phyloP scores from a whole-genome alignment of 2,888 invertebrate genomes.

The Yponomeuta malinellus region DNA sequence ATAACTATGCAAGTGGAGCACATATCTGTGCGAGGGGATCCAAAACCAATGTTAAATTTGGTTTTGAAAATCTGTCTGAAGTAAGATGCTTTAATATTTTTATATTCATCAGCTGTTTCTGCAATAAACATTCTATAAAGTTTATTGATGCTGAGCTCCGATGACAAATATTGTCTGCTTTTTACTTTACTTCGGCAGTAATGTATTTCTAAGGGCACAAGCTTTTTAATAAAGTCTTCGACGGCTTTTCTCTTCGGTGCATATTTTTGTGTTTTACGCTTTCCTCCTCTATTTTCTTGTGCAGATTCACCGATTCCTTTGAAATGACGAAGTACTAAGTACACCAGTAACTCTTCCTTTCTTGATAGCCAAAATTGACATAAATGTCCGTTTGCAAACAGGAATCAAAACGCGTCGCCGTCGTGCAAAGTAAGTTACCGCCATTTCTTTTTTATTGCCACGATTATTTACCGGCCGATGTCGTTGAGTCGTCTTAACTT shows the following conservation, averaged over 20 bases:
- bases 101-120: conserved; percentile 16
- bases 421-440: conserved; percentile 20
- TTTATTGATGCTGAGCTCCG: conserved; percentile 6
- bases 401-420: conserved; percentile 22
- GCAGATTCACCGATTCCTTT: conserved; percentile 19
- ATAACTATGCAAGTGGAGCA: conserved; percentile 22
- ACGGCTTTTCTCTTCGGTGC: conserved; percentile 21
- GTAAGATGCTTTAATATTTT: conserved; percentile 10
- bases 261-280: conserved; percentile 23
- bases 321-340: conserved; percentile 19
- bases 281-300: conserved; percentile 23
- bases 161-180: conserved; percentile 23
- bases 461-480: conserved; percentile 20
- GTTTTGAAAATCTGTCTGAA: conserved; percentile 22
- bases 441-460: conserved; percentile 21
- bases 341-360: conserved; percentile 24
- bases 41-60: conserved; percentile 22
- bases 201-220: conserved; percentile 23
- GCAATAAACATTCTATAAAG: conserved; percentile 18
- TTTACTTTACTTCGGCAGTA: conserved; percentile 23
- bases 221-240: conserved; percentile 23
- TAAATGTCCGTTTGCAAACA: conserved; percentile 24
- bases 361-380: conserved; percentile 23
- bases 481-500: conserved; percentile 17
- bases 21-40: conserved; percentile 21